phyloP scores from a whole-genome alignment of 1,140 invertebrate genomes.

The Eulimnadia texana region DNA sequence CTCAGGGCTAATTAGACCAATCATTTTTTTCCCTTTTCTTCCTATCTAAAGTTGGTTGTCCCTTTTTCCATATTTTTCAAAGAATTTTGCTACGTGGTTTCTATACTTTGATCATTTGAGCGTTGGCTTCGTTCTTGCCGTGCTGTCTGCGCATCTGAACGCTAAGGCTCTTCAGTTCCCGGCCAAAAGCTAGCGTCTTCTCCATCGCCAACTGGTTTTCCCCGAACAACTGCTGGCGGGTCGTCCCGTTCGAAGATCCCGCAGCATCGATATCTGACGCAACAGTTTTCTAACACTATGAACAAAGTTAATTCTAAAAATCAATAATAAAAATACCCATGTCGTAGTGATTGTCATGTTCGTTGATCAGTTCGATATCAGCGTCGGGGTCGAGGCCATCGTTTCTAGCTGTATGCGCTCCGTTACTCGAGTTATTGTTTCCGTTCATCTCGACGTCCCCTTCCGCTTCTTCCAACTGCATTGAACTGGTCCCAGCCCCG shows the following conservation, averaged over 20 bases:
- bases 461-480: conserved; percentile 25
- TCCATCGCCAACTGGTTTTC: conserved; percentile 69
- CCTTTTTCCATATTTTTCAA: too few species aligned
- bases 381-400: background rate
- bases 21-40: too few species aligned
- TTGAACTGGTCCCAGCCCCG: conserved; percentile 13
- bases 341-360: conserved; percentile 26
- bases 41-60: too few species aligned
- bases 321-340: too few species aligned
- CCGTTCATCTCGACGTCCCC: conserved; percentile 19
- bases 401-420: conserved; percentile 15
- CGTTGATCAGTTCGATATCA: conserved; percentile 1
- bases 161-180: conserved; percentile 81
- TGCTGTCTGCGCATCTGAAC: conserved; percentile 64
- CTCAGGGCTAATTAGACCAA: too few species aligned
- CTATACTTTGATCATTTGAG: conserved; percentile 79
- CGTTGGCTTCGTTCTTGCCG: conserved; percentile 70
- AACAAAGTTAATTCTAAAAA: too few species aligned
- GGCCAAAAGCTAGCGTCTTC: conserved; percentile 83
- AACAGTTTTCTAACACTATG: too few species aligned
- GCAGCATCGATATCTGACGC: conserved; percentile 34
- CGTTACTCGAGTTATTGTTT: conserved; percentile 17
- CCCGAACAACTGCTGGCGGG: conserved; percentile 48
- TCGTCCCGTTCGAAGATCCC: conserved; percentile 18
- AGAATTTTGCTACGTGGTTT: too few species aligned